Evolutionary conservation across 2,113 vertebrate genomes (phyloP).

Genomic region (Zapornia atra): DNA sequence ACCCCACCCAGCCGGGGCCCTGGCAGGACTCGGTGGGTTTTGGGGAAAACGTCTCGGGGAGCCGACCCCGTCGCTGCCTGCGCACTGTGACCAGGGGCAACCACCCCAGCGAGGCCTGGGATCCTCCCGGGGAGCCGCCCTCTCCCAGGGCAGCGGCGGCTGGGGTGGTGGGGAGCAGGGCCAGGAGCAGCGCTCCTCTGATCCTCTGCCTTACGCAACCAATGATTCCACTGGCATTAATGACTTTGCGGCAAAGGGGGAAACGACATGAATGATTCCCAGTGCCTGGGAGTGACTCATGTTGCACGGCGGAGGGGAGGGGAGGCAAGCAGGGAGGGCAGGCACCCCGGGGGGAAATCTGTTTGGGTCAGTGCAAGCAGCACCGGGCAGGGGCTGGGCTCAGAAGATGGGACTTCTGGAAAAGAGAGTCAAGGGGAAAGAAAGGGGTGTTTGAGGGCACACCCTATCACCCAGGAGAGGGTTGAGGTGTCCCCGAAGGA

Average conservation of each 20-base stretch:
- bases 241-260: constrained; percentile 64
- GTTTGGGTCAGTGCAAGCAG: not conserved
- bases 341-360: not conserved
- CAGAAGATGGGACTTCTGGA: not conserved
- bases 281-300: constrained; percentile 46
- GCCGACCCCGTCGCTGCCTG: not conserved
- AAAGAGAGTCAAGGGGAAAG: not conserved
- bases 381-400: not conserved
- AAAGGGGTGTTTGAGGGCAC: not conserved
- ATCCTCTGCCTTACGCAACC: constrained; percentile 53
- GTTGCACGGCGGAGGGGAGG: not conserved
- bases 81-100: fast-evolving
- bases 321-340: not conserved
- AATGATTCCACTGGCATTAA: constrained; percentile 65
- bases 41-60: not conserved
- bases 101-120: not conserved
- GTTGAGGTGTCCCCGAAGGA: not conserved
- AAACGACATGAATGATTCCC: constrained; percentile 58
- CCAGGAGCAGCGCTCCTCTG: not conserved
- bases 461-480: not conserved
- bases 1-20: not conserved
- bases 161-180: not conserved
- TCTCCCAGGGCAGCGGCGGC: not conserved
- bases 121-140: not conserved
- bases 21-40: not conserved